Evolutionary conservation across 2,113 vertebrate genomes (phyloP).

Genomic region (Columba janthina): DNA sequence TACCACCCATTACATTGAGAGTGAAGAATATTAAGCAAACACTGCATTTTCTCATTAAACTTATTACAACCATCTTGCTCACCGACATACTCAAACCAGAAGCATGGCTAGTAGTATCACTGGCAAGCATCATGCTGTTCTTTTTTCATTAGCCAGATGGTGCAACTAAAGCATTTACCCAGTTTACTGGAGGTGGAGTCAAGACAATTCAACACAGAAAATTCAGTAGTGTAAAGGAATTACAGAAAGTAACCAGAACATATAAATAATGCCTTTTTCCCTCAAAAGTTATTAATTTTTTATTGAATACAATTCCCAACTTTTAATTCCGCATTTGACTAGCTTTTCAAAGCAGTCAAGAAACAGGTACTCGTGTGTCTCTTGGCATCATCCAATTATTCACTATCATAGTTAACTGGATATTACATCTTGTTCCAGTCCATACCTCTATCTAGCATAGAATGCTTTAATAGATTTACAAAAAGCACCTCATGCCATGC

Average conservation of each 20-base stretch:
- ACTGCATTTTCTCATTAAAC: background rate
- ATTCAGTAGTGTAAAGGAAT: background rate
- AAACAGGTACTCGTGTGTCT: background rate
- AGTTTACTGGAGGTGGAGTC: background rate
- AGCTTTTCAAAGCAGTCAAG: background rate
- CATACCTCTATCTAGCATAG: background rate
- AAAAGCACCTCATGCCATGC: background rate
- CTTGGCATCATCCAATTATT: background rate
- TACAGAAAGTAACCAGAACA: background rate
- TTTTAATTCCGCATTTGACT: background rate
- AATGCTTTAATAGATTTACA: background rate
- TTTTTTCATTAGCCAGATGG: background rate
- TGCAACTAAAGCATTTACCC: background rate
- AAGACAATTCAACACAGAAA: background rate
- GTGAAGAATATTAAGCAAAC: background rate
- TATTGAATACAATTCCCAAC: background rate
- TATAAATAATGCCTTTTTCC: background rate
- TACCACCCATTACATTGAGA: background rate
- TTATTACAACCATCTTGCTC: background rate
- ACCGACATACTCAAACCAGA: background rate
- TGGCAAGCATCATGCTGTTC: background rate
- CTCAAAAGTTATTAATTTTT: background rate
- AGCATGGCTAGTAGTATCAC: background rate
- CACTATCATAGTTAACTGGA: background rate
- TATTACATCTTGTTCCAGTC: background rate